phyloP scores from a whole-genome alignment of 2,113 vertebrate species.

The Phalacrocorax aristotelis region DNA sequence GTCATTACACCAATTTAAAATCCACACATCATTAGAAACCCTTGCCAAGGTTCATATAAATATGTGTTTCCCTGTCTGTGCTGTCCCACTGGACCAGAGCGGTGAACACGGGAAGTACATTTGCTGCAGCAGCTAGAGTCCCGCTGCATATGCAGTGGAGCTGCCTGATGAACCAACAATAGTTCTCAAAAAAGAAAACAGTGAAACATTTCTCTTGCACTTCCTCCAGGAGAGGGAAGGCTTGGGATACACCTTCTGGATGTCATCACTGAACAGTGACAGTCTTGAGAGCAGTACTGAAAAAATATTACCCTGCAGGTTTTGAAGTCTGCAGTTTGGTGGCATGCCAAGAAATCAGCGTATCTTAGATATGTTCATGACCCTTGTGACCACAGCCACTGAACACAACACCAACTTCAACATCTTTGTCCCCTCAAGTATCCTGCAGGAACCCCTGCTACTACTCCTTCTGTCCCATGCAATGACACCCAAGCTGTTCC shows the following conservation, averaged over 20 bases:
- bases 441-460: neutral
- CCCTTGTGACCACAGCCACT: neutral
- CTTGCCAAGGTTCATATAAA: neutral
- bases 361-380: neutral
- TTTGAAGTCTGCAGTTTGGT: neutral
- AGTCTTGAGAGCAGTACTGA: neutral
- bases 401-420: neutral
- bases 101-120: neutral
- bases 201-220: neutral
- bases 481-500: neutral
- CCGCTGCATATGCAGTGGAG: accelerated
- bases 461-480: neutral
- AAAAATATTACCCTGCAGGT: neutral
- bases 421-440: neutral
- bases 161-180: neutral
- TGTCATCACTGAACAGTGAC: neutral
- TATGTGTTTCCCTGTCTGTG: neutral
- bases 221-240: neutral
- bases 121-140: neutral
- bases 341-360: neutral
- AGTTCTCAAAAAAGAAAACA: neutral
- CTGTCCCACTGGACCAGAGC: neutral
- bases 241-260: neutral
- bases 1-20: neutral
- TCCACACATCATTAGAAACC: neutral